Conservation (phyloP, 2,113 vertebrate genomes). For the Eulemur macaco region DNA sequence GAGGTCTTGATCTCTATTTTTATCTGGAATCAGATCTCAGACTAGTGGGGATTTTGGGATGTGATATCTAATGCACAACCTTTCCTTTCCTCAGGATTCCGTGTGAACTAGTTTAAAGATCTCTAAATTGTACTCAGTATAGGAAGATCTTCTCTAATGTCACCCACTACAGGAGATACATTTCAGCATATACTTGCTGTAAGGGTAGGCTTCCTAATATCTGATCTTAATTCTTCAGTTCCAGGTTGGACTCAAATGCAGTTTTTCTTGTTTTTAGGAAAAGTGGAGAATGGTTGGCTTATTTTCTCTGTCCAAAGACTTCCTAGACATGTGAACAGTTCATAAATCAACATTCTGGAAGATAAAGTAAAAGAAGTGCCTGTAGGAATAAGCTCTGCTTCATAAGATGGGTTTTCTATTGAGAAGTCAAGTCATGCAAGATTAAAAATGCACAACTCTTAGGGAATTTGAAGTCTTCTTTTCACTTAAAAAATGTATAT, state of each 20-base stretch:
- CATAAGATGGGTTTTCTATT: not conserved
- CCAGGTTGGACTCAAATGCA: not conserved
- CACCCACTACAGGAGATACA: not conserved
- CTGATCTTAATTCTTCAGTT: conserved; percentile 30
- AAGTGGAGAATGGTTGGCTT: not conserved
- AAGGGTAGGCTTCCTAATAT: not conserved
- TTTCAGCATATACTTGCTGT: not conserved
- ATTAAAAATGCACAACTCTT: conserved; percentile 31
- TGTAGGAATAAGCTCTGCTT: not conserved
- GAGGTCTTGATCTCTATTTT: not conserved
- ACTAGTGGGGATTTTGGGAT: not conserved
- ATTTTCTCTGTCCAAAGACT: not conserved
- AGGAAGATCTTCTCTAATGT: conserved; percentile 2
- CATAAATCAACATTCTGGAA: not conserved
- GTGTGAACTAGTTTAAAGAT: not conserved
- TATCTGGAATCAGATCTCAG: not conserved
- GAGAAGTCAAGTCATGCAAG: conserved; percentile 16
- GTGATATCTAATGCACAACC: not conserved
- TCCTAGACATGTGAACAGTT: not conserved
- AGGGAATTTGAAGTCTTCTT: conserved; percentile 55
- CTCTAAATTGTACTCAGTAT: not conserved
- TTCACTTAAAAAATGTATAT: conserved; percentile 39
- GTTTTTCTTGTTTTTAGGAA: not conserved
- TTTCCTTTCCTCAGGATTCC: not conserved
- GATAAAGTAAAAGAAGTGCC: not conserved